These are phyloP conservation scores for Ips typographus DNA, from an alignment of 1,140 invertebrate genomes.

Conservation along the genomic window DNA sequence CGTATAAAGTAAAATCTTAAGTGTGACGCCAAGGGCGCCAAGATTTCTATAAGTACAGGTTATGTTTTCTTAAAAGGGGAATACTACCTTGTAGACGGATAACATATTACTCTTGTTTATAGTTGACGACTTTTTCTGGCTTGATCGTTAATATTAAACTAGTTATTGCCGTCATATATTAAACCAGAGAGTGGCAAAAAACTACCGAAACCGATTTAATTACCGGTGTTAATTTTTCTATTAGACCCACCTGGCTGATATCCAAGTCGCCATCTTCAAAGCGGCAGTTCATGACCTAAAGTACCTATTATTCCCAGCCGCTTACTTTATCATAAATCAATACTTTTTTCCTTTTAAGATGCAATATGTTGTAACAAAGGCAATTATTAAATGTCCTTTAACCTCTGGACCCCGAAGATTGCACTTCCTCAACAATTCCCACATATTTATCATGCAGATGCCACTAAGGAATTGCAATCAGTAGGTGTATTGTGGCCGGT, in stretches of 20 bases:
- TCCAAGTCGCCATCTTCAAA: not conserved
- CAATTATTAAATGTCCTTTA: slow-evolving; percentile 19
- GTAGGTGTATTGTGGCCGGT: slow-evolving; percentile 10
- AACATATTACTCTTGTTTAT: slow-evolving; percentile 7
- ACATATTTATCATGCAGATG: slow-evolving; percentile 17
- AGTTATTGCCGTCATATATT: not conserved
- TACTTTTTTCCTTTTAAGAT: not conserved
- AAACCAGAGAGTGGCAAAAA: not conserved
- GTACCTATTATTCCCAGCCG: too few species aligned
- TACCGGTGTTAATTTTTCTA: not conserved
- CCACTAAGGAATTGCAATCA: slow-evolving; percentile 10
- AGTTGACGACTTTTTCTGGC: slow-evolving; percentile 5
- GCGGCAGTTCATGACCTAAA: not conserved
- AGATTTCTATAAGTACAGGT: slow-evolving; percentile 4
- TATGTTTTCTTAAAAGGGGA: slow-evolving; percentile 2
- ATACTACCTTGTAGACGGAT: slow-evolving; percentile 1
- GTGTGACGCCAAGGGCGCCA: slow-evolving; percentile 9
- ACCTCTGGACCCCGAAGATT: slow-evolving; percentile 7
- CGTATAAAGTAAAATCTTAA: slow-evolving; percentile 5
- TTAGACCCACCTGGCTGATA: not conserved
- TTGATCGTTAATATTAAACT: slow-evolving; percentile 1
- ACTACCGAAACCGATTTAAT: not conserved
- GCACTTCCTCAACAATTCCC: slow-evolving; percentile 9
- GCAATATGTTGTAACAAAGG: slow-evolving; percentile 1
- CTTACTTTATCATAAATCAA: slow-evolving; percentile 10